Evolutionary conservation across 1,140 invertebrate species (phyloP), one percentile per base, ranked within the genome.

Genomic region (Zaprionus camerounensis): DNA sequence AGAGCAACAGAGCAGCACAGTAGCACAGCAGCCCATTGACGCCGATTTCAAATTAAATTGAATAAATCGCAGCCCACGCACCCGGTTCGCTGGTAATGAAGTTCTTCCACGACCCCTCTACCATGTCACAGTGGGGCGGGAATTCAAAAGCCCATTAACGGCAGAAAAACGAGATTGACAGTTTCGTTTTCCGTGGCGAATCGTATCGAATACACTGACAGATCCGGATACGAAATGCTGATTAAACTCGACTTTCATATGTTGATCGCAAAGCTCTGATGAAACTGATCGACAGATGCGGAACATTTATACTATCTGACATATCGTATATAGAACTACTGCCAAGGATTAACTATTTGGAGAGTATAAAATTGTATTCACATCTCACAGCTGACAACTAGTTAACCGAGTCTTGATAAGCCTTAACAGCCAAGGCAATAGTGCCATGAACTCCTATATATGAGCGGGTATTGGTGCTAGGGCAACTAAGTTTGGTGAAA

Each of bases 41-140:
- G 81, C 84, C 78, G 81, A 88, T 90, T 82, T 75, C 78, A 81
- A 88, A 90, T 90, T 90, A 84, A 88, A 88, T 88, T 90, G 85
- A 88, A 88, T 88, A 90, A 88, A 90, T 90, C 84, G 74, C 70
- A 38, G 75, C 69, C 66, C 71, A 78, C 85, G 66, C 81, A 84
- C 64, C 58, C 55, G 57, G 38, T 41, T 55, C 55, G 62, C 46
- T 41, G 71, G 65, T 82, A 87, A 86, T 87, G 80, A 87, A 80
- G 80, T 69, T 77, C 56, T 66, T 15, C 31, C 41, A 2, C 41
- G 2, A 7, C 5, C 15, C 6, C 41, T 5, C 36, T 34, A 38
- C 55, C 41, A 59, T 51, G 58, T 26, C 9, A 78, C 64, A 56
- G 78, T 80, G 67, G 67, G 13, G 38, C 20, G 15, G 38, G 6